Percentiles rank a stretch among this genome's conserved stretches.
phyloP scores from a whole-genome alignment of 1,140 invertebrate genomes.

The Zophobas morio region DNA sequence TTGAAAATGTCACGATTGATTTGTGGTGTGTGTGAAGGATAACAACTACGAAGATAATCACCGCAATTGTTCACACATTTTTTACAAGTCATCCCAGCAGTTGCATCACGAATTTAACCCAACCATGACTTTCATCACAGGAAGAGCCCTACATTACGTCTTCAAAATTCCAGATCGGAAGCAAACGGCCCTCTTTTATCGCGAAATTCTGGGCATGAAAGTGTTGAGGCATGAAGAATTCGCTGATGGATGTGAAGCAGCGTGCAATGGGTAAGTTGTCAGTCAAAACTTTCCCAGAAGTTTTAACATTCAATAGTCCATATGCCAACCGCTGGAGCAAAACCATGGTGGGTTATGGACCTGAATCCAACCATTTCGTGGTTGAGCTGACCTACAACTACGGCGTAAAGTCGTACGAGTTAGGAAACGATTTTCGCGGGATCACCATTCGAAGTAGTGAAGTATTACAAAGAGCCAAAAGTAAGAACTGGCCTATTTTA shows the following conservation, averaged over 20 bases:
- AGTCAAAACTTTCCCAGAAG: too few relatives aligned
- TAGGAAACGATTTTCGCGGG: slow-evolving; percentile 92
- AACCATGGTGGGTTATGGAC: slow-evolving; percentile 98
- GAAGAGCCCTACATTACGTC: slow-evolving; percentile 93
- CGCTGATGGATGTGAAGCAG: slow-evolving; percentile 93
- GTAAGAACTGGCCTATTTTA: slow-evolving; percentile 75
- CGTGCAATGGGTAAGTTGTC: slow-evolving; percentile 91
- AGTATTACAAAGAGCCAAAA: slow-evolving; percentile 80
- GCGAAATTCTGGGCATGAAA: slow-evolving; percentile 94
- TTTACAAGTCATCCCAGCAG: slow-evolving; percentile 3
- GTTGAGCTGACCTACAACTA: slow-evolving; percentile 99
- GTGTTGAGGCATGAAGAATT: slow-evolving; percentile 98
- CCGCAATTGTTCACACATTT: neutral
- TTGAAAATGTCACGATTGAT: neutral
- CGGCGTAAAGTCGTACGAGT: slow-evolving; percentile 87
- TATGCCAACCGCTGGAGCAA: slow-evolving; percentile 99
- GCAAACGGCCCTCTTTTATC: slow-evolving; percentile 89
- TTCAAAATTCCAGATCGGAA: slow-evolving; percentile 94
- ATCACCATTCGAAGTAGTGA: slow-evolving; percentile 88
- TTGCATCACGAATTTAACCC: neutral
- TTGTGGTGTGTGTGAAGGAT: neutral
- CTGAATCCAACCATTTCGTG: slow-evolving; percentile 96
- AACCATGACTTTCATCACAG: slow-evolving; percentile 66
- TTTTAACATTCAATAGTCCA: slow-evolving; percentile 75
- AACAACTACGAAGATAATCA: too few relatives aligned